Evolutionary conservation across 2,888 invertebrate species (phyloP), one percentile per base, ranked within the genome.

Genomic region (Drosophila picticornis): DNA sequence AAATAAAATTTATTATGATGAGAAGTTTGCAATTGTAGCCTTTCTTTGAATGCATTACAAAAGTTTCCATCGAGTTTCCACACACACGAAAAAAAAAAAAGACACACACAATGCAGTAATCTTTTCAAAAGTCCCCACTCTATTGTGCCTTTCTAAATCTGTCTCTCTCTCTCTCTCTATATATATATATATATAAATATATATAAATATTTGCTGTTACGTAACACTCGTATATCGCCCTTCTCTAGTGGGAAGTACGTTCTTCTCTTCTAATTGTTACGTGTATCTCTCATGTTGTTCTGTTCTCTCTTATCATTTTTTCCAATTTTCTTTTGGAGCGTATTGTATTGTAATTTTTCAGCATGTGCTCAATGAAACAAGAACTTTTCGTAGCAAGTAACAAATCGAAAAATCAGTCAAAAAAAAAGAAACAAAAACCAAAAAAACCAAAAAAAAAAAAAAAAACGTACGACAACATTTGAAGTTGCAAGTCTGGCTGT

Each of bases 341-440:
- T 86, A 84, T 71, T 64, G 72, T 79, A 73, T 79, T 76, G 75
- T 77, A 84, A 79, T 84, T 81, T 83, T 87, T 87, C 87, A 87
- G 87, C 87, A 87, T 87, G 87, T 85, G 79, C 88, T 84, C 84
- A 83, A 81, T 83, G 84, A 81, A 87, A 72, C 65, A 76, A 75
- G 75, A 87, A 83, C 77, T 74, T 72, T 77, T 81, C 76, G 83
- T 84, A 84, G 87, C 87, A 84, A 84, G 73, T 76, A 87, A 59
- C 66, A 46, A 48, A 52, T 56, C 56, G 16, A 43, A 58, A 36
- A 60, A 56, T 22, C 53, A 55, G 48, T 27, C 27, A 22, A 62
- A 36, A 60, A 57, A 32, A 40, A 50, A 32, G 2, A 32, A 34
- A 0, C 31, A 31, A 31, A 31, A 32, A 32, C 36, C n/a, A 31